These are phyloP conservation scores for Harpegnathos saltator DNA, from an alignment of 1,140 invertebrate species.

Conservation along the genomic window DNA sequence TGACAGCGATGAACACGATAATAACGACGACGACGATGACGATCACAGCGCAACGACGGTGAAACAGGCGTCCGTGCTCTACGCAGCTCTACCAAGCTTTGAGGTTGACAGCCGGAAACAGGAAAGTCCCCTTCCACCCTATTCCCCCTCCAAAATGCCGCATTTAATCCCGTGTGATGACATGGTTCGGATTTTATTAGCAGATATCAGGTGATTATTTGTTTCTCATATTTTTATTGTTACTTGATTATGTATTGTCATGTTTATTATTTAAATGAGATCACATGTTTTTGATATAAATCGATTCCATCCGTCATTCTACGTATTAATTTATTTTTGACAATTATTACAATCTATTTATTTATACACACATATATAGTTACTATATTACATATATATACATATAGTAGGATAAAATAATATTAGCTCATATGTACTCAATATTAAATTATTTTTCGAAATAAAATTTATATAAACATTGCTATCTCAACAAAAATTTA, in stretches of 20 bases:
- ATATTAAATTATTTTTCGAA: background rate
- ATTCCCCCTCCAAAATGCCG: background rate
- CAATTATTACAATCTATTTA: too few species aligned
- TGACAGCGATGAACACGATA: background rate
- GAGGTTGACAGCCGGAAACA: conserved; percentile 79
- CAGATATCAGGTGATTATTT: too few species aligned
- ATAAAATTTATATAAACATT: conserved; percentile 16
- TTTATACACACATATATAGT: too few species aligned
- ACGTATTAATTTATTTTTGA: too few species aligned
- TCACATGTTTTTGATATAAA: too few species aligned
- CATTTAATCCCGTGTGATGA: conserved; percentile 16
- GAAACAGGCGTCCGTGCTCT: background rate
- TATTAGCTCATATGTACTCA: background rate
- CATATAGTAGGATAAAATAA: too few species aligned
- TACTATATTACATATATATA: too few species aligned
- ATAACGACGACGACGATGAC: background rate
- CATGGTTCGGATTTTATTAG: background rate
- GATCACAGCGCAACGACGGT: background rate
- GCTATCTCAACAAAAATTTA: background rate
- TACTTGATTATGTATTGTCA: too few species aligned
- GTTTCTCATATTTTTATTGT: too few species aligned
- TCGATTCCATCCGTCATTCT: too few species aligned
- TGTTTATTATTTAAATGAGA: too few species aligned
- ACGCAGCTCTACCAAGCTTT: conserved; percentile 17
- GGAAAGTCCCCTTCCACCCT: conserved; percentile 73